Evolutionary conservation across 2,888 invertebrate species (phyloP), one percentile per base, ranked within the genome.

Genomic region (Leptura quadrifasciata): DNA sequence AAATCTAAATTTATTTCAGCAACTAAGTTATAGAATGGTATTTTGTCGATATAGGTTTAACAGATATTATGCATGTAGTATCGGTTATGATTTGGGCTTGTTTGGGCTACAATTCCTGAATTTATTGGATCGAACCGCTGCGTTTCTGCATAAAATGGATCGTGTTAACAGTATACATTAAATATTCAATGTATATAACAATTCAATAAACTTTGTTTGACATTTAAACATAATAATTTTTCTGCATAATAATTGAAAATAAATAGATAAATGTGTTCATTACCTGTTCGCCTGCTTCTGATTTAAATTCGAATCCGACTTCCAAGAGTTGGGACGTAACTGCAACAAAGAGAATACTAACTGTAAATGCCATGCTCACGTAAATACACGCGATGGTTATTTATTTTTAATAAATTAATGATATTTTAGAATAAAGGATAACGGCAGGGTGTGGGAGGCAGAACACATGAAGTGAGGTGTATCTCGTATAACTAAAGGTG

Each of bases 301-400:
- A 76, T 88, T 86, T 75, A 89, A 80, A 75, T 89, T 87, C 8
- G 88, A 84, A 75, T 89, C 89, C 35, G 89, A 89, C 81, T 88
- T 89, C 89, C 89, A 89, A 21, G 86, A 79, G 77, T 85, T 87
- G 61, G 88, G 88, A 72, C 87, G 86, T 78, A 88, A 84, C 89
- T 89, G 87, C 70, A 80, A 80, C 77, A 80, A 79, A 77, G 72
- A 79, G 35, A 77, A 24, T 68, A 31, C 12, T 75, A 75, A 57
- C 67, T 69, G 57, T 69, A 69, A 69, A 69, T 69, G 10, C 21
- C 31, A 35, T 24, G 47, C 20, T 55, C 15, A 52, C 27, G 18
- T 57, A 55, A n/a, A 20, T 64, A 47, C 52, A 24, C 54, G 52
- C 72, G 31, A 72, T 72, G 64, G 57, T 55, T 67, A 57, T 12